A percentile compares a stretch with the other conserved stretches of the same genome.
These are phyloP conservation scores for Acanthosepion esculentum DNA, from an alignment of 2,888 invertebrate genomes.

Conservation along the genomic window DNA sequence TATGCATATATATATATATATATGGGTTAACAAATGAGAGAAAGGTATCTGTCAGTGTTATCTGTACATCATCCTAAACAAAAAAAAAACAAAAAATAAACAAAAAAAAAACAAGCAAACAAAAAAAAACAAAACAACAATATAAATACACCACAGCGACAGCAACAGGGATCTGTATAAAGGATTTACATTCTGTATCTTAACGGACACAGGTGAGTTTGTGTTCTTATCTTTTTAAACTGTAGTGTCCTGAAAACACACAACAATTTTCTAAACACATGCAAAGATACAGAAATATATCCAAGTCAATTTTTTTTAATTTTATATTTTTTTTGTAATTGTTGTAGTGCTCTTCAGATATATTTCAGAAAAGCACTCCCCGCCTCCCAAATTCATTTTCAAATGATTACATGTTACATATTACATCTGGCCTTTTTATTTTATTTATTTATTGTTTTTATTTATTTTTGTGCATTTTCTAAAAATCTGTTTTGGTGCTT, in stretches of 20 bases:
- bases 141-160: neutral
- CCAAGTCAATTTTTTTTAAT: neutral
- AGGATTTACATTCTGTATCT: conserved; percentile 10
- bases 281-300: conserved; percentile 33
- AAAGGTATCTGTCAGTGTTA: neutral
- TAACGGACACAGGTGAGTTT: conserved; percentile 12
- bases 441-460: neutral
- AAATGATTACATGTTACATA: no score
- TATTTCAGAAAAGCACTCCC: no score
- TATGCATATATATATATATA: neutral
- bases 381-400: no score
- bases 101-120: neutral
- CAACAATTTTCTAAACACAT: neutral
- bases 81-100: neutral
- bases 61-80: neutral
- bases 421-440: neutral
- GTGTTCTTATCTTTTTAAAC: conserved; percentile 21
- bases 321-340: neutral
- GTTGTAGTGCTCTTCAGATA: no score
- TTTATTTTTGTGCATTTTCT: no score
- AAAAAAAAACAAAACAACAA: neutral
- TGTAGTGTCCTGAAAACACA: conserved; percentile 25
- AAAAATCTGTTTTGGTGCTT: no score
- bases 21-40: neutral
- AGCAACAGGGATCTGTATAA: conserved; percentile 1